Evolutionary conservation across 1,140 invertebrate species (phyloP).

Genomic region (Saccostrea cuccullata): DNA sequence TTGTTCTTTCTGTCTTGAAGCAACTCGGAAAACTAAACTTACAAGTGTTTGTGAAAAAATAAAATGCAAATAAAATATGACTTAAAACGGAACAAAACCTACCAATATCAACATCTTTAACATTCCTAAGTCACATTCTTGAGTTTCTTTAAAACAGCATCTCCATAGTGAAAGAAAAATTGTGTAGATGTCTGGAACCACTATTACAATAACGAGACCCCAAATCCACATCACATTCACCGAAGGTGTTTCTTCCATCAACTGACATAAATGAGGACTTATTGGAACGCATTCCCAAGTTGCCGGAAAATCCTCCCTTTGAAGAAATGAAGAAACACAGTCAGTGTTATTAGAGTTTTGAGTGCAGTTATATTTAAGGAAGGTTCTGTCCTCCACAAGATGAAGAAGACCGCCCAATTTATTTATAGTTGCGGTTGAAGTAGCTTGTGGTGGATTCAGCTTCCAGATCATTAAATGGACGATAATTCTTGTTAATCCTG

Average conservation of each 20-base stretch:
- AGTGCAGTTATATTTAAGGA: not conserved
- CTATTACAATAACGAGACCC: not conserved
- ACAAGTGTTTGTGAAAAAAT: too few species aligned
- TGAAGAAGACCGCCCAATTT: not conserved
- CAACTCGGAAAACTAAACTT: too few species aligned
- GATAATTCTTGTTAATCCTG: conserved; percentile 15
- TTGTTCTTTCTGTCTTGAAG: not conserved
- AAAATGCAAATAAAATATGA: too few species aligned
- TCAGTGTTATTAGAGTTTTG: not conserved
- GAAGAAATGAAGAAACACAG: not conserved
- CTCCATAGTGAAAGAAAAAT: not conserved
- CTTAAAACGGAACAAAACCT: too few species aligned
- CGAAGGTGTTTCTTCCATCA: not conserved
- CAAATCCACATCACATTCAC: conserved; percentile 13
- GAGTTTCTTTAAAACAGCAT: not conserved
- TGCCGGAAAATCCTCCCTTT: not conserved
- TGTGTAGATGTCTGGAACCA: conserved; percentile 18
- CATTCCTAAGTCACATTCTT: not conserved
- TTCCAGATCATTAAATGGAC: conserved; percentile 20
- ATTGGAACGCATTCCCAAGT: not conserved
- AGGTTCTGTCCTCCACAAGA: not conserved
- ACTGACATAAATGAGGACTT: not conserved
- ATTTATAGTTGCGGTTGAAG: not conserved
- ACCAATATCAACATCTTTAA: not conserved
- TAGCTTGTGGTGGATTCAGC: not conserved